phyloP scores from a whole-genome alignment of 2,113 vertebrate species.

The Neotoma lepida region DNA sequence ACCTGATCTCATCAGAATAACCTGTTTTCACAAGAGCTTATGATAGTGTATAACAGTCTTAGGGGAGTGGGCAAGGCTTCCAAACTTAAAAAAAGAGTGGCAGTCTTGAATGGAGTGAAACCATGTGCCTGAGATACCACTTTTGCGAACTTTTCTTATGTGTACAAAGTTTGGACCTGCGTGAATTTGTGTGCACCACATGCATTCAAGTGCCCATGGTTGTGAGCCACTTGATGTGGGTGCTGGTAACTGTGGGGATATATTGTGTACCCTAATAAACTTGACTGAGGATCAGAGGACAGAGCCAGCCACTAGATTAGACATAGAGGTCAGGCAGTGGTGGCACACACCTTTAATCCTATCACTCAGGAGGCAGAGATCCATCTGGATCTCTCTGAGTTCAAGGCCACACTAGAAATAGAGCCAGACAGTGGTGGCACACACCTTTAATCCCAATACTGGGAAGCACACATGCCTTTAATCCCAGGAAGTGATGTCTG shows the following conservation, averaged over 20 bases:
- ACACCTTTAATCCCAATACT: too few species aligned
- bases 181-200: background rate
- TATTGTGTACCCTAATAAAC: too few species aligned
- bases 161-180: background rate
- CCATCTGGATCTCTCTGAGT: too few species aligned
- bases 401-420: too few species aligned
- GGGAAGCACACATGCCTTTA: too few species aligned
- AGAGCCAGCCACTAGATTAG: too few species aligned
- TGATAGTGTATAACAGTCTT: background rate
- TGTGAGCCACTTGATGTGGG: background rate
- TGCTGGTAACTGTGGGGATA: background rate
- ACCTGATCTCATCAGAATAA: background rate
- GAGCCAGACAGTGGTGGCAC: too few species aligned
- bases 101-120: background rate
- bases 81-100: background rate
- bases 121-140: background rate
- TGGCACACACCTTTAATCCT: too few species aligned
- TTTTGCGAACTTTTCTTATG: background rate
- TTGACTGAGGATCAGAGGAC: too few species aligned
- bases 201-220: background rate
- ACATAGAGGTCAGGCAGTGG: too few species aligned
- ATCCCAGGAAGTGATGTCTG: too few species aligned
- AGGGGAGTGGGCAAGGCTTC: background rate
- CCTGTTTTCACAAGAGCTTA: background rate
- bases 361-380: too few species aligned